Conservation (phyloP, 1,140 invertebrate genomes). For the Chymomyza costata region DNA sequence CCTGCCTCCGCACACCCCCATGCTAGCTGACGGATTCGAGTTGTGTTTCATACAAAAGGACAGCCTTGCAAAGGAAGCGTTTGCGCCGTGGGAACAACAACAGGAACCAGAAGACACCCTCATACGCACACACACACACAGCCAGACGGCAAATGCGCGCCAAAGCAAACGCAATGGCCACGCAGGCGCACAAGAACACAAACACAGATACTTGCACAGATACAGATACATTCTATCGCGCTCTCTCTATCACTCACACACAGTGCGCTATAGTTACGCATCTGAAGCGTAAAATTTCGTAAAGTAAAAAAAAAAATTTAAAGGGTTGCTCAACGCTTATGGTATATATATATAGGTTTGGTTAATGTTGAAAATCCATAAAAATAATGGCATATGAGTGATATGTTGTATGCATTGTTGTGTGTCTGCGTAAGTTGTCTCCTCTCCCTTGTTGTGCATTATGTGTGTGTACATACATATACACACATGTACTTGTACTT, state of each 20-base stretch:
- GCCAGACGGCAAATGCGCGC: conserved; percentile 52
- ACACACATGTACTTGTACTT: no score
- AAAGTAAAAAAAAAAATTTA: no score
- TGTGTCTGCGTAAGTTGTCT: conserved; percentile 9
- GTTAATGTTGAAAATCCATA: conserved; percentile 47
- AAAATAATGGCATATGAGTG: conserved; percentile 69
- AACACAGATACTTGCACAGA: conserved; percentile 8
- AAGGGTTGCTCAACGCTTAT: conserved; percentile 44
- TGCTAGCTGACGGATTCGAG: no score
- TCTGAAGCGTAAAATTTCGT: no score
- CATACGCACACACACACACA: no score
- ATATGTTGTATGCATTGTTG: conserved; percentile 45
- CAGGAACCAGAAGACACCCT: conserved; percentile 40
- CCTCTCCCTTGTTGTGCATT: conserved; percentile 9
- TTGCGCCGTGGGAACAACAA: no score
- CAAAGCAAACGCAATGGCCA: conserved; percentile 43
- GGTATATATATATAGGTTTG: background rate
- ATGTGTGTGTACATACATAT: conserved; percentile 30
- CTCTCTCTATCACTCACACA: background rate
- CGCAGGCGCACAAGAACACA: conserved; percentile 31
- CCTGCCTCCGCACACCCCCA: no score
- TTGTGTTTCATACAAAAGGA: no score
- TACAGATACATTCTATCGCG: conserved; percentile 1
- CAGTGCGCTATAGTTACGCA: no score
- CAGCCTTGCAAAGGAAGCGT: no score